Evolutionary conservation across 1,140 invertebrate species (phyloP).

Genomic region (Drosophila albomicans): DNA sequence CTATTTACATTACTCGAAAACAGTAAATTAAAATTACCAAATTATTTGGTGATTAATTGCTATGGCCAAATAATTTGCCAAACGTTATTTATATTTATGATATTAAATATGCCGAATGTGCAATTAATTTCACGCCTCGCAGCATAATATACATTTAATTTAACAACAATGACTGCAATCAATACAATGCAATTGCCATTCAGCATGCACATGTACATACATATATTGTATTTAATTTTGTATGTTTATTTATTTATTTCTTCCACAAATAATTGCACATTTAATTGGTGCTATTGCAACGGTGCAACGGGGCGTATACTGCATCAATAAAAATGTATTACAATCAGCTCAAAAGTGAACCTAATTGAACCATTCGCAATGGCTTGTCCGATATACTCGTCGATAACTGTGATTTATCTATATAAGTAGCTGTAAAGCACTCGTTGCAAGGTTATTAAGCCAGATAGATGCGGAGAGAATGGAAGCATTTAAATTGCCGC

Average conservation of each 20-base stretch:
- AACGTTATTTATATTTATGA: slow-evolving; percentile 49
- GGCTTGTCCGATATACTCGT: not conserved
- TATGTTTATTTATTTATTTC: slow-evolving; percentile 24
- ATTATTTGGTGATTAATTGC: slow-evolving; percentile 80
- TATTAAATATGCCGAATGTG: slow-evolving; percentile 36
- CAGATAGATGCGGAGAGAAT: slow-evolving; percentile 16
- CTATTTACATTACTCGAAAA: slow-evolving; percentile 41
- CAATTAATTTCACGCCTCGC: slow-evolving; percentile 31
- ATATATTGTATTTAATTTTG: not conserved
- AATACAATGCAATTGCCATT: slow-evolving; percentile 66
- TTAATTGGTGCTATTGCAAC: slow-evolving; percentile 59
- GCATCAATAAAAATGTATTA: slow-evolving; percentile 28
- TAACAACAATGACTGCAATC: slow-evolving; percentile 60
- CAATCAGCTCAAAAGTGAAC: not conserved
- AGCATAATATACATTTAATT: slow-evolving; percentile 35
- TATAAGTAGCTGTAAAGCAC: slow-evolving; percentile 14
- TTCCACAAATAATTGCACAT: slow-evolving; percentile 58
- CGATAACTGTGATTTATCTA: not conserved
- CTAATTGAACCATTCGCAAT: slow-evolving; percentile 4
- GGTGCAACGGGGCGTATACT: slow-evolving; percentile 41
- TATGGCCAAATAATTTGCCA: slow-evolving; percentile 55
- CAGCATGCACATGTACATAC: not conserved
- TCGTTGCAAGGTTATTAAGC: slow-evolving; percentile 20
- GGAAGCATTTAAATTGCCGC: slow-evolving; percentile 24
- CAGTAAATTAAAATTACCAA: slow-evolving; percentile 81